Conservation (phyloP, 2,113 vertebrate genomes). For the Lathamus discolor region DNA sequence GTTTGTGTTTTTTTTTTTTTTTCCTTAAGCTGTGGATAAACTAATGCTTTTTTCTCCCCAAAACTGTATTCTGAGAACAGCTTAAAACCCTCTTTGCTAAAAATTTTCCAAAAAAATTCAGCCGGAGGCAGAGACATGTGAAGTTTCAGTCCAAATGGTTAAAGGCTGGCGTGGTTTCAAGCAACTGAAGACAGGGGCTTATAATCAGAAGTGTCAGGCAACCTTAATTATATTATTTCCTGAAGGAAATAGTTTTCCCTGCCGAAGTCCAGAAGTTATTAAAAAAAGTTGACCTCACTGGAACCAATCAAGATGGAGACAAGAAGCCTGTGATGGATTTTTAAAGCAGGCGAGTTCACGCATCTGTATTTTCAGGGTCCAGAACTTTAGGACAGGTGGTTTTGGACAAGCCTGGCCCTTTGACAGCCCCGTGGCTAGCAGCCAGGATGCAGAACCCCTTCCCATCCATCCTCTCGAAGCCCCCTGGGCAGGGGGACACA, state of each 20-base stretch:
- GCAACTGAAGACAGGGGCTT: conserved; percentile 62
- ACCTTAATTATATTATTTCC: conserved; percentile 67
- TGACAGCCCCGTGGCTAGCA: accelerated
- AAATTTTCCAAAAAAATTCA: conserved; percentile 58
- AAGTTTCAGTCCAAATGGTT: conserved; percentile 63
- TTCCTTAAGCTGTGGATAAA: not conserved
- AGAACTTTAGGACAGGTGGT: conserved; percentile 36
- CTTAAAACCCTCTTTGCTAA: conserved; percentile 38
- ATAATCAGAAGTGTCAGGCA: conserved; percentile 67
- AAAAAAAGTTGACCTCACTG: conserved; percentile 68
- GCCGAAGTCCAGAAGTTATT: conserved; percentile 65
- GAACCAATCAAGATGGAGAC: conserved; percentile 64
- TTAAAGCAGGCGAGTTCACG: not conserved
- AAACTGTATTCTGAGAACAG: not conserved
- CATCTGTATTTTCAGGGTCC: not conserved
- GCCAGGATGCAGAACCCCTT: not conserved
- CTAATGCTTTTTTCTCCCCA: not conserved
- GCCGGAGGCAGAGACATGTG: conserved; percentile 57
- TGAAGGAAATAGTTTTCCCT: conserved; percentile 68
- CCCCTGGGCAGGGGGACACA: accelerated
- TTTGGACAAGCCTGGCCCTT: not conserved
- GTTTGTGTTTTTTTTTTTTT: not conserved
- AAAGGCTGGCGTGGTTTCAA: conserved; percentile 56
- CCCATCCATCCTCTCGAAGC: not conserved
- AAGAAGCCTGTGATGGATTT: conserved; percentile 50